Base-by-base conservation (phyloP, 1,140 invertebrate species). In the Calliphora vicina region DNA sequence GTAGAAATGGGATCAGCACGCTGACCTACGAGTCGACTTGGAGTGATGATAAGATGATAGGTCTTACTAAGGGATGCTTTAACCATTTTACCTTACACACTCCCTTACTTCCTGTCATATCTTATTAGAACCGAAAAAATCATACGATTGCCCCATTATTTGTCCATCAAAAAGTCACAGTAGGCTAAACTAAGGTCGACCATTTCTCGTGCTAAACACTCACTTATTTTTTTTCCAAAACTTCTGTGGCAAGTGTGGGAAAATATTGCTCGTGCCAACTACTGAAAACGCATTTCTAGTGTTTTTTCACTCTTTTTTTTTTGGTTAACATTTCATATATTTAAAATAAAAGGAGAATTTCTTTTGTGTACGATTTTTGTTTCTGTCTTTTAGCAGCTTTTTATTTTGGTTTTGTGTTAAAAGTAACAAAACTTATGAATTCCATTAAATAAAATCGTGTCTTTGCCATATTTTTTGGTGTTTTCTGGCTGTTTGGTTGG, bases 391-490 rank as follows among this genome's bases (percentile, higher is more conserved):
- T 43, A 42, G n/a, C 29, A 4, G 0, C 15, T 13, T 27, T 27
- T 73, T 26, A 13, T 73, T 12, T 73, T 42, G 29, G n/a, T n/a
- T n/a, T n/a, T 76, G 73, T 35, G 27, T 76, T 76, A 42, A 76
- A 76, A 57, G 50, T 57, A 57, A 57, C 50, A 57, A 76, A 78
- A 78, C 74, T 78, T 78, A 78, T 78, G 74, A 78, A 78, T 78
- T 78, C 74, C 74, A 78, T 78, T 78, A 78, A 78, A 78, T 45
- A 78, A 78, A 78, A 78, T 78, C 74, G 74, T 78, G 74, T 78
- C 74, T 78, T 78, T 78, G 74, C 74, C 74, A 78, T 78, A 78
- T 78, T 78, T 78, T 78, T 42, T 20, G 17, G 13, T 43, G n/a
- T 45, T 78, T 78, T 78, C n/a, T n/a, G n/a, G n/a, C n/a, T n/a